Evolutionary conservation across 2,113 vertebrate genomes (phyloP).

Genomic region (Pedionomus torquatus): DNA sequence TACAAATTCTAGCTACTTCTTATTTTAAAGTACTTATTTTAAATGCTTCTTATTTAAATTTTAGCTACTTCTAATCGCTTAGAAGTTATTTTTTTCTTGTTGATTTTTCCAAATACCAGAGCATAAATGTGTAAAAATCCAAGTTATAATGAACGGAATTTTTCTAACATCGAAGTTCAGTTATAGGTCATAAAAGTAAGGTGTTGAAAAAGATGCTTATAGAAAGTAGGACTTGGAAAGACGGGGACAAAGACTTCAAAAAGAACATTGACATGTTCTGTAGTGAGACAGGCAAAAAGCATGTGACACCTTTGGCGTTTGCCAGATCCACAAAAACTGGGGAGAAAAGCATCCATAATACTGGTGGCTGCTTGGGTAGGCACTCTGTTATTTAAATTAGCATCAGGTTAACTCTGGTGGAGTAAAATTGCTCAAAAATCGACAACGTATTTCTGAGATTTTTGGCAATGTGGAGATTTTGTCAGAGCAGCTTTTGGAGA

Average conservation of each 20-base stretch:
- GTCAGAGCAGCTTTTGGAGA: neutral
- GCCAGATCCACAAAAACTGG: neutral
- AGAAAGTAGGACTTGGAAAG: neutral
- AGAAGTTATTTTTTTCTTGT: neutral
- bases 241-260: neutral
- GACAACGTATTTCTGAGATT: rapidly evolving
- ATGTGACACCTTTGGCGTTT: rapidly evolving
- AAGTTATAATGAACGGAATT: neutral
- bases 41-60: too few relatives aligned
- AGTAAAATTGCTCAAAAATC: neutral
- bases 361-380: neutral
- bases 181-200: neutral
- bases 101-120: neutral
- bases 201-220: neutral
- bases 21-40: too few relatives aligned
- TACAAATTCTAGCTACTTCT: too few relatives aligned
- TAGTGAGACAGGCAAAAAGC: neutral
- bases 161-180: neutral
- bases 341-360: neutral
- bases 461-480: neutral
- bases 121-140: neutral
- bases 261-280: neutral
- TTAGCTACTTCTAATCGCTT: too few relatives aligned
- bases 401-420: rapidly evolving
- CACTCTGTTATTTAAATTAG: neutral